Evolutionary conservation across 2,888 invertebrate species (phyloP).

Genomic region (Melanotus villosus): DNA sequence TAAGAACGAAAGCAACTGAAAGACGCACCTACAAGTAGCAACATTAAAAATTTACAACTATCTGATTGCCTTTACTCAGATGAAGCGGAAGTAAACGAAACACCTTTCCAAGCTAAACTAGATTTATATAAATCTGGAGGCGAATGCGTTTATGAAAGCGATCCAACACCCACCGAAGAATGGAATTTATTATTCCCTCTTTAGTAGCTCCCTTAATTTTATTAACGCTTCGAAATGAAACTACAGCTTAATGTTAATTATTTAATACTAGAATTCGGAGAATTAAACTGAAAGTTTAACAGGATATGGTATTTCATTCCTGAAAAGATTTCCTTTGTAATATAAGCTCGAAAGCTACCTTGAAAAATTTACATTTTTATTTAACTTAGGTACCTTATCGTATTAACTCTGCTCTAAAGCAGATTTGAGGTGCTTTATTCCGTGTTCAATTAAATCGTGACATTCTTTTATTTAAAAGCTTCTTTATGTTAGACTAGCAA

Average conservation of each 20-base stretch:
- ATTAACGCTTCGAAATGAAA: slow-evolving; percentile 7
- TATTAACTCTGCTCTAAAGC: not conserved
- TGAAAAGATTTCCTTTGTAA: not conserved
- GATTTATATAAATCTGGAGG: slow-evolving; percentile 24
- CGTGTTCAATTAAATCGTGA: slow-evolving; percentile 2
- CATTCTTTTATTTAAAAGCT: no score
- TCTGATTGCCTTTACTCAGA: slow-evolving; percentile 27
- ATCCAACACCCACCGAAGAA: not conserved
- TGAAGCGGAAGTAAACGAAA: slow-evolving; percentile 24
- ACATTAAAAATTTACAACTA: slow-evolving; percentile 25
- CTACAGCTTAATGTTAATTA: slow-evolving; percentile 1
- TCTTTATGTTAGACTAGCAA: no score
- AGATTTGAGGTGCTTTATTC: not conserved
- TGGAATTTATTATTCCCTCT: slow-evolving; percentile 8
- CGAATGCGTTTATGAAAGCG: slow-evolving; percentile 13
- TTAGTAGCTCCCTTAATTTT: slow-evolving; percentile 14
- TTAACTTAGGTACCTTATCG: not conserved
- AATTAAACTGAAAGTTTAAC: not conserved
- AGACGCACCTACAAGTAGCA: slow-evolving; percentile 29
- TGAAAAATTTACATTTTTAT: slow-evolving; percentile 14
- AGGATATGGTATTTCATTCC: not conserved
- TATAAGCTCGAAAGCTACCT: not conserved
- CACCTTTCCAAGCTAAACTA: slow-evolving; percentile 9
- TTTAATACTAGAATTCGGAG: not conserved
- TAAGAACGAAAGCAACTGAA: slow-evolving; percentile 34